phyloP scores from a whole-genome alignment of 1,140 invertebrate species.

The Dinoponera quadriceps region DNA sequence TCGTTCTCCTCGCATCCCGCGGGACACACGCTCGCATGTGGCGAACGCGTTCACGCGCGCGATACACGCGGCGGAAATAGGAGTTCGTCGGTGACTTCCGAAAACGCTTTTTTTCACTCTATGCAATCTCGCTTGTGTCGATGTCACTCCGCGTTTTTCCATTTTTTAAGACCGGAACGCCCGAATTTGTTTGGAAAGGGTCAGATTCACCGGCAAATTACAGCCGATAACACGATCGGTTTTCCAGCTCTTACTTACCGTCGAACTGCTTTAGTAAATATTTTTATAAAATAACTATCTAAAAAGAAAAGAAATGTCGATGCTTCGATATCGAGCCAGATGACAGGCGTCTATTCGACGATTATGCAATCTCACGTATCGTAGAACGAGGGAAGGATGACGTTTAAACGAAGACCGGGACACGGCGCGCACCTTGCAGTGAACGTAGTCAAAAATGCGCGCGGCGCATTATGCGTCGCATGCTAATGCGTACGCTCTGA shows the following conservation, averaged over 20 bases:
- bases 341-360: not conserved
- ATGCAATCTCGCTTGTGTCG: constrained; percentile 31
- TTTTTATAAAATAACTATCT: no score
- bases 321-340: no score
- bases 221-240: not conserved
- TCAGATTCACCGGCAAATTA: not conserved
- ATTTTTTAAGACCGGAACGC: not conserved
- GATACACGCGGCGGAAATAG: constrained; percentile 36
- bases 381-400: not conserved
- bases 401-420: no score
- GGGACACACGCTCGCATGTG: constrained; percentile 34
- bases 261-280: not conserved
- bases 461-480: not conserved
- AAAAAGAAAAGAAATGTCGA: not conserved
- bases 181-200: not conserved
- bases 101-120: constrained; percentile 23
- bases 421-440: not conserved
- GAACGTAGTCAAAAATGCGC: constrained; percentile 8
- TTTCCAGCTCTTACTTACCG: not conserved
- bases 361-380: not conserved
- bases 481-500: constrained; percentile 36
- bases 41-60: constrained; percentile 2
- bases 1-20: constrained; percentile 2
- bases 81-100: constrained; percentile 36
- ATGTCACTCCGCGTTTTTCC: not conserved